Evolutionary conservation across 1,140 invertebrate species (phyloP), one percentile per base, ranked within the genome.

Genomic region (Carposina sasakii): DNA sequence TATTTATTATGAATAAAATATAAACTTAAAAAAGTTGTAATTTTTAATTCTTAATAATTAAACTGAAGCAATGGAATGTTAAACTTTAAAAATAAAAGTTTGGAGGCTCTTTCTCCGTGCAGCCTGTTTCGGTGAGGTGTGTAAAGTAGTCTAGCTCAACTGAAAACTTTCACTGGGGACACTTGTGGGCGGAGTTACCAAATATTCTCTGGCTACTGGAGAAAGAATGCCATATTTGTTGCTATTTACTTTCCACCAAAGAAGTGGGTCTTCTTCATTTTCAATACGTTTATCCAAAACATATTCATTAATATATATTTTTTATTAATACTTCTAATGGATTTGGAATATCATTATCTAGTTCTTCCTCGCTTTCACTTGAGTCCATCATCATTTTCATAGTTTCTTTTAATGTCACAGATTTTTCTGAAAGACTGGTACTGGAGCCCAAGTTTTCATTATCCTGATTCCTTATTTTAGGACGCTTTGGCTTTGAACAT

Each of bases 211-310:
- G 33, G 49, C 50, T 57, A 54, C 43, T 17, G 54, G 46, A 54
- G 46, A 52, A 48, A 60, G 36, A 53, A 51, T 49, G 15, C 50
- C 33, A 52, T 54, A 60, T 57, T 52, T 51, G n/a, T 54, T 54
- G 31, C 42, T 52, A 49, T 61, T 61, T 15, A 53, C 43, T 50
- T 61, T 61, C 58, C 47, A 57, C 54, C 54, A 57, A 57, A 50
- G 42, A 48, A 61, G 48, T 43, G 51, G 51, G 40, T 57, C 50
- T 49, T 48, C 48, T 49, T 51, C 43, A 54, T 51, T 58, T 58
- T 40, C 31, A 42, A 58, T 49, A 33, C 47, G 51, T 58, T 58
- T 58, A 46, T 54, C 48, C 47, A 45, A 47, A 13, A 48, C 31
- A 44, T 56, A 60, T 41, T 60, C 47, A 48, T 55, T 49, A 52